Evolutionary conservation across 2,888 invertebrate genomes (phyloP).

Genomic region (Subacronicta megacephala): DNA sequence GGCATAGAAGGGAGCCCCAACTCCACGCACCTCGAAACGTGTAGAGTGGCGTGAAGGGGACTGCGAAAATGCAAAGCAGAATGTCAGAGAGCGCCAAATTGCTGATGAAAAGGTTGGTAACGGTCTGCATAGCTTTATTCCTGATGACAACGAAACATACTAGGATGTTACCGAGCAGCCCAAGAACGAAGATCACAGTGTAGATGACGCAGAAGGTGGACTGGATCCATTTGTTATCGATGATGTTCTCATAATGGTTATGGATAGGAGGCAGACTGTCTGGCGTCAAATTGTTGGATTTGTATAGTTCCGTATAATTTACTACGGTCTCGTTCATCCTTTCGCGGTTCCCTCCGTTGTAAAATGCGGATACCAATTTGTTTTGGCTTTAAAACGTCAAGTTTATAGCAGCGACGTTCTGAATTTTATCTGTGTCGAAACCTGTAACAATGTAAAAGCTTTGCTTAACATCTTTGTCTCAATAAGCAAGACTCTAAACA

Average conservation of each 20-base stretch:
- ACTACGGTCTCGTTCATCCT: slow-evolving; percentile 77
- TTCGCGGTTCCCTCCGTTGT: slow-evolving; percentile 63
- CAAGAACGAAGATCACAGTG: slow-evolving; percentile 95
- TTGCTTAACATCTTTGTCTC: slow-evolving; percentile 63
- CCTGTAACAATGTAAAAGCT: slow-evolving; percentile 83
- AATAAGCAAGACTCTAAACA: slow-evolving; percentile 42
- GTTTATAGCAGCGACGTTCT: slow-evolving; percentile 72
- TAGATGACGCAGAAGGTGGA: slow-evolving; percentile 94
- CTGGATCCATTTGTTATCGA: slow-evolving; percentile 92
- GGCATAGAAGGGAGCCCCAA: slow-evolving; percentile 97
- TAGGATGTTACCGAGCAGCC: slow-evolving; percentile 96
- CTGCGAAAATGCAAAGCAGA: slow-evolving; percentile 96
- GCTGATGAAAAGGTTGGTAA: slow-evolving; percentile 99
- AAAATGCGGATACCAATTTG: slow-evolving; percentile 70
- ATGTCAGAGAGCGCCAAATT: slow-evolving; percentile 99
- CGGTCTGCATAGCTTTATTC: slow-evolving; percentile 98
- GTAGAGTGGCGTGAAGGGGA: slow-evolving; percentile 98
- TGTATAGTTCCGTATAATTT: slow-evolving; percentile 69
- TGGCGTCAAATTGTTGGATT: slow-evolving; percentile 65
- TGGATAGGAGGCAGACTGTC: slow-evolving; percentile 63
- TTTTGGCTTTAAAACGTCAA: slow-evolving; percentile 68
- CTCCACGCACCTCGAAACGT: slow-evolving; percentile 97
- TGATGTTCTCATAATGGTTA: slow-evolving; percentile 85
- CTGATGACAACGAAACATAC: slow-evolving; percentile 98
- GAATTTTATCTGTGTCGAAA: slow-evolving; percentile 69